These are phyloP conservation scores for Lytechinus variegatus DNA, from an alignment of 35 echinoderm and acorn worm genomes.

Conservation along the genomic window DNA sequence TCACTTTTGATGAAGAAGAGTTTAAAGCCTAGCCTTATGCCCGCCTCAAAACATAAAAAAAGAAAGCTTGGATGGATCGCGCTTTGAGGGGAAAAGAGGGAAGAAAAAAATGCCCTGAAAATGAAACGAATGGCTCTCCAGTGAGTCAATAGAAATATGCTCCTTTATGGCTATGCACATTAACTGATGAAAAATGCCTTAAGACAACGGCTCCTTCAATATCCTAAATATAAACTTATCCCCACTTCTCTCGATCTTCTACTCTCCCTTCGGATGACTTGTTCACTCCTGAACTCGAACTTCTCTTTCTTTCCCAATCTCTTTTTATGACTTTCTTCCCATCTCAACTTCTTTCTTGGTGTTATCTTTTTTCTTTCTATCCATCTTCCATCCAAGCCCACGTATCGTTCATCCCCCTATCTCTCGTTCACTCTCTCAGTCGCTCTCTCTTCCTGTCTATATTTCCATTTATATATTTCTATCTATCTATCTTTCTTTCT, in stretches of 20 bases:
- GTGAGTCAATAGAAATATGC: conserved; percentile 51
- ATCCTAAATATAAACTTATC: conserved; percentile 34
- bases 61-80: background rate
- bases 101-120: conserved; percentile 16
- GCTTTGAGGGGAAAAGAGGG: background rate
- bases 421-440: background rate
- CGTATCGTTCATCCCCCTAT: background rate
- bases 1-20: background rate
- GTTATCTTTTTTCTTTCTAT: background rate
- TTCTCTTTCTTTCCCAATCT: background rate
- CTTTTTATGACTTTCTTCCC: background rate
- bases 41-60: conserved; percentile 9
- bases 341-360: background rate
- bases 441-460: background rate
- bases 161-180: conserved; percentile 46
- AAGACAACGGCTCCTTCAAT: conserved; percentile 28
- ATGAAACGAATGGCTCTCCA: conserved; percentile 39
- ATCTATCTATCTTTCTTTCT: too few relatives aligned
- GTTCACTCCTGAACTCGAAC: background rate
- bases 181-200: conserved; percentile 54
- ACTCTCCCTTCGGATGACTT: background rate
- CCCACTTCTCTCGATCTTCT: background rate
- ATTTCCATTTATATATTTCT: too few relatives aligned
- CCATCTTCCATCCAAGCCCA: background rate
- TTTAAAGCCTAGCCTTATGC: background rate